A percentile compares a stretch with the other conserved stretches of the same genome.
Conservation (phyloP, 2,113 vertebrate genomes). For the Triplophysa rosa region DNA sequence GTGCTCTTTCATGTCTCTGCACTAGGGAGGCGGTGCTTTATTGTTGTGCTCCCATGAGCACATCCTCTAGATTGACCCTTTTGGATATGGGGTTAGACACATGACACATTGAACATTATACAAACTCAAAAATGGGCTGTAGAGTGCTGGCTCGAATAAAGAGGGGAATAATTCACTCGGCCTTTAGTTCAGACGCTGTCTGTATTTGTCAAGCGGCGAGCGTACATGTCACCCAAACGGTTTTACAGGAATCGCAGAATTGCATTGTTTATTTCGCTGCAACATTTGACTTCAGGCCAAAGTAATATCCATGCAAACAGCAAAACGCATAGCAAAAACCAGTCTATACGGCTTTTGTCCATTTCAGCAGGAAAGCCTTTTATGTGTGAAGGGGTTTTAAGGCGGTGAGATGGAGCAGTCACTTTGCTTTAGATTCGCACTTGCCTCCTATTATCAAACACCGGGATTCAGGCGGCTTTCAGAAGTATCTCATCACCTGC, state of each 20-base stretch:
- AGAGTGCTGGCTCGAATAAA: not conserved
- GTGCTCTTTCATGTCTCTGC: conserved; percentile 6
- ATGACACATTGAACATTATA: conserved; percentile 1
- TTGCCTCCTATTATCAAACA: conserved; percentile 37
- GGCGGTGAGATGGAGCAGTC: conserved; percentile 39
- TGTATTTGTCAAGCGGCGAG: not conserved
- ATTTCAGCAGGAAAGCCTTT: conserved; percentile 21
- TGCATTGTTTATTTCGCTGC: not conserved
- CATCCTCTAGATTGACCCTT: not conserved
- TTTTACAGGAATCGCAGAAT: not conserved
- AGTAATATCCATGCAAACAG: conserved; percentile 1
- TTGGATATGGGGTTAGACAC: conserved; percentile 17
- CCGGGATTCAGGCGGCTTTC: conserved; percentile 13
- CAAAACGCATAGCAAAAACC: conserved; percentile 8
- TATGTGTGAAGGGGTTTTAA: conserved; percentile 43
- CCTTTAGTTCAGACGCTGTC: not conserved
- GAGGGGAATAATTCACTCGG: not conserved
- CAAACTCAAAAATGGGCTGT: conserved; percentile 13
- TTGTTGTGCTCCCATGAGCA: conserved; percentile 14
- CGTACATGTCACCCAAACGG: not conserved
- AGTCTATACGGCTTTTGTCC: conserved; percentile 21
- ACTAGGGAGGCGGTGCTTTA: not conserved
- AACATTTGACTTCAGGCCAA: conserved; percentile 9
- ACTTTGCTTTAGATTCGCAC: conserved; percentile 42
- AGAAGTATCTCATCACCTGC: conserved; percentile 17